A percentile compares a stretch with the other conserved stretches of the same genome.
These are phyloP conservation scores for Tridacna crocea DNA, from an alignment of 2,888 invertebrate genomes.

Conservation along the genomic window DNA sequence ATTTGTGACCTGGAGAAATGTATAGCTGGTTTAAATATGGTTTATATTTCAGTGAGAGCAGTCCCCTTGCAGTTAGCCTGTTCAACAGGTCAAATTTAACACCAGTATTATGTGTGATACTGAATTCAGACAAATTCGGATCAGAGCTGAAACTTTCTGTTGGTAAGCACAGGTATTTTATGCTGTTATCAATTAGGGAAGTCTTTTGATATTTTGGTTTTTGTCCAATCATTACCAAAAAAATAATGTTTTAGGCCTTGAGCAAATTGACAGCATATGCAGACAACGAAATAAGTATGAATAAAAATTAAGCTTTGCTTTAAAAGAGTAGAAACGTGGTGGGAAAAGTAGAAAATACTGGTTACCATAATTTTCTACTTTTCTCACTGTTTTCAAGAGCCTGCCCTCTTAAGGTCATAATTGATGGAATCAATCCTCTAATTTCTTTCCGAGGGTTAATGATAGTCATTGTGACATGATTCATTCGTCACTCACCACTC, in stretches of 20 bases:
- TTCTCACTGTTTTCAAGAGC: too few relatives aligned
- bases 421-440: too few relatives aligned
- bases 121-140: conserved; percentile 87
- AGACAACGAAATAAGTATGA: too few relatives aligned
- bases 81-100: conserved; percentile 88
- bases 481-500: too few relatives aligned
- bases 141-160: conserved; percentile 84
- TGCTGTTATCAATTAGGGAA: neutral
- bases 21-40: too few relatives aligned
- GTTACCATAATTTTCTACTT: neutral
- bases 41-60: conserved; percentile 83
- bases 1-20: too few relatives aligned
- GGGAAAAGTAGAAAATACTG: neutral
- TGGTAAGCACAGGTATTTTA: conserved; percentile 71
- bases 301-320: neutral
- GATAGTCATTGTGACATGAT: too few relatives aligned
- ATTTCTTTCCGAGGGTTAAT: too few relatives aligned
- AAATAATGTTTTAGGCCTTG: neutral
- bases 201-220: neutral
- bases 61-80: conserved; percentile 87
- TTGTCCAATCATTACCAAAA: neutral
- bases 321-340: neutral
- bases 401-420: too few relatives aligned
- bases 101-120: conserved; percentile 87
- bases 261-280: too few relatives aligned